These are phyloP conservation scores for Thereuonema tuberculata DNA, from an alignment of 1,140 invertebrate genomes.

Conservation along the genomic window DNA sequence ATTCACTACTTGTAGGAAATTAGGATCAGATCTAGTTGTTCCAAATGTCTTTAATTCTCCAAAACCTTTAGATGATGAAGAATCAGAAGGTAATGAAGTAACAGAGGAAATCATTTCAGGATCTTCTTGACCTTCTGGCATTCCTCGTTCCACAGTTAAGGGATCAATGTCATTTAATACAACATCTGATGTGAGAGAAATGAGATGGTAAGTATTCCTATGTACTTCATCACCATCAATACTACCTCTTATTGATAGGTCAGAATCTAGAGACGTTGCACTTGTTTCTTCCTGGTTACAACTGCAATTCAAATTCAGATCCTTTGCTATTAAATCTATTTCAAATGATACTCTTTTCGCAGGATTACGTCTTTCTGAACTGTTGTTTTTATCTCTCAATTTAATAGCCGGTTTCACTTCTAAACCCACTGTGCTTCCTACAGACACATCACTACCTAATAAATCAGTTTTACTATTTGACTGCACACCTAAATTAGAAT, in stretches of 20 bases:
- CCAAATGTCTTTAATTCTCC: not conserved
- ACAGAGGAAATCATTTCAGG: slow-evolving; percentile 42
- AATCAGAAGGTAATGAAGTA: not conserved
- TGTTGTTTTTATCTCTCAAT: not conserved
- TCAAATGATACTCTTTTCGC: not conserved
- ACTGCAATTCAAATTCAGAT: not conserved
- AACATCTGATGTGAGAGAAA: too few relatives aligned
- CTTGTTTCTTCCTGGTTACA: not conserved
- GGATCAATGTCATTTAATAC: too few relatives aligned
- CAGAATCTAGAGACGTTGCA: not conserved
- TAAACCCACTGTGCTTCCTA: not conserved
- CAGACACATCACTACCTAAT: not conserved
- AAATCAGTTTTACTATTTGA: not conserved
- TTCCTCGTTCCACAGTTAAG: slow-evolving; percentile 34
- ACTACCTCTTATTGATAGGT: not conserved
- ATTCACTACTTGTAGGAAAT: too few relatives aligned
- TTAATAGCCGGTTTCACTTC: slow-evolving; percentile 1
- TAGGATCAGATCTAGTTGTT: too few relatives aligned
- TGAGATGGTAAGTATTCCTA: too few relatives aligned
- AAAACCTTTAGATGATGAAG: not conserved
- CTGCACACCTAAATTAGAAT: not conserved
- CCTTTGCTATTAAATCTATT: not conserved
- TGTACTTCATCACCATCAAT: not conserved
- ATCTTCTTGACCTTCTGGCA: slow-evolving; percentile 40
- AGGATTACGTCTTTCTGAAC: not conserved